phyloP scores from a whole-genome alignment of 2,888 invertebrate species.

The Drosophila monieri region DNA sequence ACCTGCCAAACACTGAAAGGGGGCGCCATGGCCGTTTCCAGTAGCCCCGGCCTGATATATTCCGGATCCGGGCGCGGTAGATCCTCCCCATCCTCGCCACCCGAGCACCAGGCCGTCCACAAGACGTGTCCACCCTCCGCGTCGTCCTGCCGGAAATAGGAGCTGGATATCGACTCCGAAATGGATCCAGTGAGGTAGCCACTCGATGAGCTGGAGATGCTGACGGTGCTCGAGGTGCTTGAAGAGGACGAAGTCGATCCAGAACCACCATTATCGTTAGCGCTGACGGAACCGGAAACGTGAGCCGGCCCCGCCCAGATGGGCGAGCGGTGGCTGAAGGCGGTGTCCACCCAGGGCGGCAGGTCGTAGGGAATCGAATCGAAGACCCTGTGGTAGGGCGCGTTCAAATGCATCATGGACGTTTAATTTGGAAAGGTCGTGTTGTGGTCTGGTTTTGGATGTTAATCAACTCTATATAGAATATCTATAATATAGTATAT shows the following conservation, averaged over 20 bases:
- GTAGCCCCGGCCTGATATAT: not conserved
- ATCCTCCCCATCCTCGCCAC: not conserved
- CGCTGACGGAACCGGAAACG: not conserved
- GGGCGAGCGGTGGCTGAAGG: not conserved
- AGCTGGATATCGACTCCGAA: not conserved
- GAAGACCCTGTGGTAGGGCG: not conserved
- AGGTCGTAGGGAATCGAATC: not conserved
- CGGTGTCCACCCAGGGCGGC: not conserved
- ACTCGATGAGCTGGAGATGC: not conserved
- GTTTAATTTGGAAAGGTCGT: not conserved
- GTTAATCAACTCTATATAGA: not conserved
- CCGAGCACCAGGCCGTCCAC: not conserved
- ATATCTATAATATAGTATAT: not conserved
- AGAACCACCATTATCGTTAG: not conserved
- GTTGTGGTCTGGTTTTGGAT: not conserved
- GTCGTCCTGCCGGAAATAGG: not conserved
- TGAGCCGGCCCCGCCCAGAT: not conserved
- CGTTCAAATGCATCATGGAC: not conserved
- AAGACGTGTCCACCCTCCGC: not conserved
- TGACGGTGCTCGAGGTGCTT: not conserved
- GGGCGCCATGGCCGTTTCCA: not conserved
- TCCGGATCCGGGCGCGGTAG: not conserved
- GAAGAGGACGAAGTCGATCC: not conserved
- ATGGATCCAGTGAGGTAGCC: not conserved
- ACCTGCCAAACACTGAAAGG: constrained; percentile 8